Evolutionary conservation across 2,113 vertebrate genomes (phyloP), one percentile per base, ranked within the genome.

Genomic region (Chloropsis hardwickii): DNA sequence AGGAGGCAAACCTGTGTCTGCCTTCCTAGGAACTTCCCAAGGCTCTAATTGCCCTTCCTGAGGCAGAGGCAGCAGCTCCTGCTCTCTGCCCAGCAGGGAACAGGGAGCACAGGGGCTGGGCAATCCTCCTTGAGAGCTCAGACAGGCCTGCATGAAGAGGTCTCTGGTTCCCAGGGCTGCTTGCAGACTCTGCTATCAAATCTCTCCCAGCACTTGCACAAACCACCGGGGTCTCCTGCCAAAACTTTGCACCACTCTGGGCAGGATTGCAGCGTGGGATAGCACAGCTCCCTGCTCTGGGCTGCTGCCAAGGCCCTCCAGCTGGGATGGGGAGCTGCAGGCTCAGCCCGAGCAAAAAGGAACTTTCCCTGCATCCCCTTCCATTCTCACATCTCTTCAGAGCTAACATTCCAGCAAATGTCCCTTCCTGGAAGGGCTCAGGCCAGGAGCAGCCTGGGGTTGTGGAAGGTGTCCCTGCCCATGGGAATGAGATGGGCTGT

Each of bases 141-240:
- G 35, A 4, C 37, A 44, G 40, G 37, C 48, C 61, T 27, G 62
- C 18, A 3, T 19, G 48, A 47, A 47, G 76, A 10, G 54, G 25
- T 7, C 45, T 58, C 65, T 29, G 76, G 37, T 61, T 94, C 89
- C 72, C 83, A 91, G 72, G 60, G 23, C 37, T 44, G 40, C 3
- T 18, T 53, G 54, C 86, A 72, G 81, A 2, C 14, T 66, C 73
- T 51, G 77, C 81, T 64, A 2, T 60, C 35, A 7, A 24, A 71
- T 40, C 82, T 65, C 80, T 70, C 3, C 3, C 79, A 90, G 78
- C 21, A 12, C 92, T 94, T 91, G 81, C 94, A 81, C 78, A 92
- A 93, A 71, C 27, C 51, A 1, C 9, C 1, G 0, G 78, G 23
- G 25, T 10, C 70, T 85, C 78, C 81, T 82, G 96, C 92, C 94